Base-by-base conservation (phyloP, 2,113 vertebrate species). In the Planiliza haematocheilus region DNA sequence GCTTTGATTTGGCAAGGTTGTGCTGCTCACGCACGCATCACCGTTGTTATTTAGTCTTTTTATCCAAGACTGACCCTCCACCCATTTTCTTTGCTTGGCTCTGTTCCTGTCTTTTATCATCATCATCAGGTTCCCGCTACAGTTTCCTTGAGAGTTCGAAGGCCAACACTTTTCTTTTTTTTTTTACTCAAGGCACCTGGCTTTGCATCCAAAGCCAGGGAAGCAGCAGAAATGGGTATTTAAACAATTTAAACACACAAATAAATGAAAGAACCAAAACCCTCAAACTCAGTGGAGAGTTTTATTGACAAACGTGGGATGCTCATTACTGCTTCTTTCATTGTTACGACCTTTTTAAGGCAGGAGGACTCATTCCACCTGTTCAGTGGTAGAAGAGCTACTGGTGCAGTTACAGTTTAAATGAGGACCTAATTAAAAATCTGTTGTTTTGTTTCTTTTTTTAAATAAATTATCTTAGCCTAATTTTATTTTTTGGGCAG, bases 391-490 rank as follows among this genome's bases (percentile, higher is more conserved):
- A 9, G 50, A 59, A 21, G 17, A 69, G 38, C 53, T 64, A 16
- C 37, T 11, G 53, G 38, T 65, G 70, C 43, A 69, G 49, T 64
- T 52, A 60, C 71, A 58, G 53, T 65, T 71, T 24, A 72, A 78
- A 76, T 30, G 49, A 76, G 49, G 24, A 59, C 20, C 60, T 60
- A 50, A 53, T 83, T 66, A 63, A 81, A 82, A 81, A 72, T 17
- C 55, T 51, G 18, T 10, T 49, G 21, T 69, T 73, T 48, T 14
- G 6, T 30, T 7, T 66, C 37, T 39, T 7, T 38, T n/a, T 24
- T 61, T 16, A 11, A 49, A n/a, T n/a, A n/a, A n/a, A n/a, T n/a
- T n/a, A n/a, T n/a, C n/a, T n/a, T n/a, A n/a, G n/a, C n/a, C n/a
- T n/a, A n/a, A n/a, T n/a, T n/a, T n/a, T n/a, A n/a, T n/a, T n/a